Evolutionary conservation across 1,140 invertebrate genomes (phyloP).

Genomic region (Ephestia elutella): DNA sequence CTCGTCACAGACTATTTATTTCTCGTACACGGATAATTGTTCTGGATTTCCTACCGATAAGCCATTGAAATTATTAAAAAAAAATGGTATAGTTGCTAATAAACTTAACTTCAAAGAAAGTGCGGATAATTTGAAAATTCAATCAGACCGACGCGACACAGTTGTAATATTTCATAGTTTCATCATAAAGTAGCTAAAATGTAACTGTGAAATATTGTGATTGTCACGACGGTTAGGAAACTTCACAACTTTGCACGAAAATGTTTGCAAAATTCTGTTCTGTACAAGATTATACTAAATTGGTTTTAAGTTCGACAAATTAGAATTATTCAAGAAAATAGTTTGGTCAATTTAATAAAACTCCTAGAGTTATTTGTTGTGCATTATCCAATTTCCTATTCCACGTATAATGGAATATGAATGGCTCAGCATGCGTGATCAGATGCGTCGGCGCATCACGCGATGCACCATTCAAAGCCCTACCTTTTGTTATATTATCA

Average conservation of each 20-base stretch:
- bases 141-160: slow-evolving; percentile 1
- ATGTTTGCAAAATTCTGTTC: slow-evolving; percentile 6
- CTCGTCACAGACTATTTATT: slow-evolving; percentile 4
- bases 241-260: slow-evolving; percentile 23
- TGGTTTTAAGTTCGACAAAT: background rate
- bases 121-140: background rate
- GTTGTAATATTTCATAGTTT: slow-evolving; percentile 22
- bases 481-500: slow-evolving; percentile 13
- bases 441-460: slow-evolving; percentile 37
- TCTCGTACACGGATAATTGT: background rate
- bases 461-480: slow-evolving; percentile 26
- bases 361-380: slow-evolving; percentile 37
- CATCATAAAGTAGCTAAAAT: slow-evolving; percentile 11
- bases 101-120: background rate
- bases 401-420: slow-evolving; percentile 39
- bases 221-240: slow-evolving; percentile 54
- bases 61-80: too few relatives aligned
- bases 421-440: slow-evolving; percentile 46
- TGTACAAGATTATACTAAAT: background rate
- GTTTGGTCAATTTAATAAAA: slow-evolving; percentile 39
- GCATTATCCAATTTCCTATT: slow-evolving; percentile 62
- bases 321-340: slow-evolving; percentile 32
- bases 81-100: background rate
- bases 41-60: background rate
- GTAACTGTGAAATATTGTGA: slow-evolving; percentile 40